phyloP scores from a whole-genome alignment of 1,140 invertebrate genomes.

The Fopius arisanus region DNA sequence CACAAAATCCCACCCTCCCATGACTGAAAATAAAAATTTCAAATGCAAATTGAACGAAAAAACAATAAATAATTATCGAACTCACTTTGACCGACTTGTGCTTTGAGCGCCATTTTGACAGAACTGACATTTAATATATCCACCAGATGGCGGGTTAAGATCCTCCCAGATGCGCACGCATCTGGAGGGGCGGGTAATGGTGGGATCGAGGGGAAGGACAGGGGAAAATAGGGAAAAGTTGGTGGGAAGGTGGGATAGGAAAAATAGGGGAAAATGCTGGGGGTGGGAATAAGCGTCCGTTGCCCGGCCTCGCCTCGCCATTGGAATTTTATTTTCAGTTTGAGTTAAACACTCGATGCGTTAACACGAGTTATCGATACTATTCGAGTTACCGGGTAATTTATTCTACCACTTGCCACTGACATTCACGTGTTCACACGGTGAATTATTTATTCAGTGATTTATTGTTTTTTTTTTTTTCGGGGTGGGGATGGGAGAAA shows the following conservation, averaged over 20 bases:
- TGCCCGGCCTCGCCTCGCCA: constrained; percentile 23
- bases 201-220: no score
- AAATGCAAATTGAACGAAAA: constrained; percentile 34
- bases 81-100: constrained; percentile 69
- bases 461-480: no score
- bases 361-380: neutral
- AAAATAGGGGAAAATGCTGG: no score
- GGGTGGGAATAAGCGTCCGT: neutral
- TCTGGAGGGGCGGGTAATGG: no score
- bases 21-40: neutral
- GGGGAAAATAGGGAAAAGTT: no score
- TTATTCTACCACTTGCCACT: neutral
- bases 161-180: neutral
- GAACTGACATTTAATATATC: constrained; percentile 35
- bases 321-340: neutral
- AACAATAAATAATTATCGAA: constrained; percentile 54
- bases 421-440: neutral
- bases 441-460: neutral
- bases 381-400: no score
- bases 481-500: no score
- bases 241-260: no score
- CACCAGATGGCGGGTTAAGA: constrained; percentile 34
- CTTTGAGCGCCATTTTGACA: constrained; percentile 70
- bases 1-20: neutral
- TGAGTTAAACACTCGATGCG: neutral